Percentiles rank a stretch among this genome's conserved stretches.
phyloP scores from a whole-genome alignment of 2,797 vertebrate species.

The Oreochromis grahami region DNA sequence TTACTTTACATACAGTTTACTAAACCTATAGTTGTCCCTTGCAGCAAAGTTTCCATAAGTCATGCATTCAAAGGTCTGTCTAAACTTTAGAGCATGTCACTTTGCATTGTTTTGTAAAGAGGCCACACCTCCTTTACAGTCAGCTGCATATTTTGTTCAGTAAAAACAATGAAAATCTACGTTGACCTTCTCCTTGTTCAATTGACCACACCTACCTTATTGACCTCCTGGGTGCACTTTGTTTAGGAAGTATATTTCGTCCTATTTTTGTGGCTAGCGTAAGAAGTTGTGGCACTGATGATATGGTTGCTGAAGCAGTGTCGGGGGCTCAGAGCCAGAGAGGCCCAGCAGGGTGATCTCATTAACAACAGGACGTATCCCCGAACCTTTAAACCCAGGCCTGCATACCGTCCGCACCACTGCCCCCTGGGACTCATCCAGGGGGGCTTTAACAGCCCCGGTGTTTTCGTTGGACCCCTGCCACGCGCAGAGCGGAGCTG shows the following conservation, averaged over 20 bases:
- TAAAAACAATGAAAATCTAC: background rate
- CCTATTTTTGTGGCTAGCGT: background rate
- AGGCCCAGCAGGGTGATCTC: slow-evolving; percentile 62
- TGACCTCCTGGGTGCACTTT: background rate
- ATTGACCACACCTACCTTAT: background rate
- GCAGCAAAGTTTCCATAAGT: background rate
- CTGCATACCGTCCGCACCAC: slow-evolving; percentile 49
- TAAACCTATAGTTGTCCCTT: background rate
- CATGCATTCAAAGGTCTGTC: background rate
- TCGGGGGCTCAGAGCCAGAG: slow-evolving; percentile 42
- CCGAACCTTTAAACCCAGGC: slow-evolving; percentile 67
- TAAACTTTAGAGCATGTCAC: slow-evolving; percentile 18
- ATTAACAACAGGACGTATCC: slow-evolving; percentile 69
- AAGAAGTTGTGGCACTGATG: slow-evolving; percentile 6
- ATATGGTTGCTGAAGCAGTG: slow-evolving; percentile 30
- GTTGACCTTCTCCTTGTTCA: background rate
- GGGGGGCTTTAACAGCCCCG: slow-evolving; percentile 51
- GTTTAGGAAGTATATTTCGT: slow-evolving; percentile 14
- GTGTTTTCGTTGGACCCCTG: slow-evolving; percentile 63
- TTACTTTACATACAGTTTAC: background rate
- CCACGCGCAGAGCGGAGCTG: slow-evolving; percentile 43
- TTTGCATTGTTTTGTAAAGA: slow-evolving; percentile 41
- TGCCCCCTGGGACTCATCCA: slow-evolving; percentile 54
- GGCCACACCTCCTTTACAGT: background rate
- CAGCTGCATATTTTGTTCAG: background rate